Conservation (phyloP, 35 echinoderm and acorn worm genomes). For the Hemicentrotus pulcherrimus region DNA sequence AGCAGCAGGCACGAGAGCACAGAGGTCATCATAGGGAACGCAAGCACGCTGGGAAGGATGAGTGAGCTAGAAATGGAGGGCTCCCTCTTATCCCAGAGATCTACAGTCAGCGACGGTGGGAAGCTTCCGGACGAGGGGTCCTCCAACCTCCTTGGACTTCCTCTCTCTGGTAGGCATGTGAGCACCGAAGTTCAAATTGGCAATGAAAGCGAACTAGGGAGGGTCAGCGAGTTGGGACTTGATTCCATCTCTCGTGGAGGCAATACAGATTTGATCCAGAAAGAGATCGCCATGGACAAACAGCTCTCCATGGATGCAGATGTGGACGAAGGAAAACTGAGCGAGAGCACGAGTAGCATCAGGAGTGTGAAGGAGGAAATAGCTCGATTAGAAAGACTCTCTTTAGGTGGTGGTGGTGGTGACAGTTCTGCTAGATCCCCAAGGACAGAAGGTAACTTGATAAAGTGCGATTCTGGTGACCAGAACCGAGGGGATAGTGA, state of each 20-base stretch:
- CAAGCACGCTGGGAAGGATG: neutral
- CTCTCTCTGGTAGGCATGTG: slow-evolving; percentile 17
- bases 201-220: slow-evolving; percentile 21
- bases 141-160: neutral
- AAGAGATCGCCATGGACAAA: neutral
- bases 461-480: neutral
- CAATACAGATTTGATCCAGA: neutral
- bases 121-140: neutral
- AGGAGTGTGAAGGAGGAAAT: neutral
- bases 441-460: neutral
- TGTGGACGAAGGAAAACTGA: neutral
- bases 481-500: neutral
- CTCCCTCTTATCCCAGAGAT: neutral
- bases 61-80: neutral
- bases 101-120: slow-evolving; percentile 16
- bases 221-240: slow-evolving; percentile 6
- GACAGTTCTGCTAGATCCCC: neutral
- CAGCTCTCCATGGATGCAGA: neutral
- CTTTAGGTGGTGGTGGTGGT: neutral
- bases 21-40: slow-evolving; percentile 52
- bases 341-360: neutral
- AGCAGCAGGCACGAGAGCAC: slow-evolving; percentile 47
- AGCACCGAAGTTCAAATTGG: slow-evolving; percentile 64
- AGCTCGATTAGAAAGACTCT: slow-evolving; percentile 28
- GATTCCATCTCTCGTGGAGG: neutral